phyloP scores from a whole-genome alignment of 2,797 vertebrate species.

The Vireo griseus region DNA sequence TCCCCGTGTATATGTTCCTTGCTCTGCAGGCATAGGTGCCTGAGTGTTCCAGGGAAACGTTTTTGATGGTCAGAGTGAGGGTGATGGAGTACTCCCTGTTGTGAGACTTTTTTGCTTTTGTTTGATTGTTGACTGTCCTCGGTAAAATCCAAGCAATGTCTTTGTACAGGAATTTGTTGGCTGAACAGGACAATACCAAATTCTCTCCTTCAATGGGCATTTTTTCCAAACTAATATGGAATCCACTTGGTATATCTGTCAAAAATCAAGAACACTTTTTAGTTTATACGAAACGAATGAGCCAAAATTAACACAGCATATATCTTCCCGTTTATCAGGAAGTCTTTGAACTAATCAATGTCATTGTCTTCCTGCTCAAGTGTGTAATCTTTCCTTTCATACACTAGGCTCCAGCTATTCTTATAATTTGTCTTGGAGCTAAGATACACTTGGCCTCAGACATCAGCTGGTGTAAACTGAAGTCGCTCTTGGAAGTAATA shows the following conservation, averaged over 20 bases:
- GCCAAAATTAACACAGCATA: neutral
- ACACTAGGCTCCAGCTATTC: neutral
- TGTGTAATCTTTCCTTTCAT: neutral
- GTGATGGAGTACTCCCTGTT: constrained; percentile 80
- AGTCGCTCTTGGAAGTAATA: neutral
- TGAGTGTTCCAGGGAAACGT: constrained; percentile 82
- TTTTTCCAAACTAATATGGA: constrained; percentile 80
- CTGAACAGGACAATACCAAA: constrained; percentile 85
- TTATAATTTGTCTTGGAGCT: neutral
- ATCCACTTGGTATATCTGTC: constrained; percentile 87
- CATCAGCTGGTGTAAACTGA: neutral
- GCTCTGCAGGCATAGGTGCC: constrained; percentile 88
- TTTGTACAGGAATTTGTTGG: constrained; percentile 89
- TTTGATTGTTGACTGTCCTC: constrained; percentile 71
- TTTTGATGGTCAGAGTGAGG: constrained; percentile 81
- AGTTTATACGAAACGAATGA: neutral
- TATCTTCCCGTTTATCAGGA: constrained; percentile 6
- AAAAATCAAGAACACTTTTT: constrained; percentile 54
- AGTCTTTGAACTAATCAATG: neutral
- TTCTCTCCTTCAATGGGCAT: constrained; percentile 86
- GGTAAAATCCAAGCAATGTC: constrained; percentile 84
- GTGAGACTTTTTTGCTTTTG: constrained; percentile 69
- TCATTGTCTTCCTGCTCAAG: neutral
- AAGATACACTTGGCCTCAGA: neutral
- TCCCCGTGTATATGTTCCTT: constrained; percentile 81